Conservation (phyloP, 2,797 vertebrate genomes). For the Alcedo atthis region DNA sequence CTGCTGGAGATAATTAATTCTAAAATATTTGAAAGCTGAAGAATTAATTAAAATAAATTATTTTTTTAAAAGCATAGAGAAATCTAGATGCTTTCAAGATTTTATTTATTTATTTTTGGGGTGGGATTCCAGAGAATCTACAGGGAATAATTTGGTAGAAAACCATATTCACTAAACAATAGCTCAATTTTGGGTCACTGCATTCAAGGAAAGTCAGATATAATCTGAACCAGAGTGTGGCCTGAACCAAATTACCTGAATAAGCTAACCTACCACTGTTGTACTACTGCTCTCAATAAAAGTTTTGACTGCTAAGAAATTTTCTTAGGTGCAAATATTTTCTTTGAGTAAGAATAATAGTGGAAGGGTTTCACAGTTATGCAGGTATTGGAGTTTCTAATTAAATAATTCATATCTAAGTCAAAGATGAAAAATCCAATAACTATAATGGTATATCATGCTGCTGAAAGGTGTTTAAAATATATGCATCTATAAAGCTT, state of each 20-base stretch:
- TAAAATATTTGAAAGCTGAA: conserved; percentile 1
- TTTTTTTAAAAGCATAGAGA: background rate
- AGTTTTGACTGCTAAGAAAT: conserved; percentile 9
- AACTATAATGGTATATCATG: conserved; percentile 31
- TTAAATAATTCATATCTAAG: conserved; percentile 51
- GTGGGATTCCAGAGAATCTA: background rate
- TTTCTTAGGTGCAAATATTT: background rate
- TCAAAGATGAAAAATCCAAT: conserved; percentile 54
- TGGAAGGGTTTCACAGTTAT: background rate
- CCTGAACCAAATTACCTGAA: background rate
- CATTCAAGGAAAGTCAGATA: background rate
- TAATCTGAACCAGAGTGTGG: background rate
- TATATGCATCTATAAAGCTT: conserved; percentile 31
- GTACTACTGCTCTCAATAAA: background rate
- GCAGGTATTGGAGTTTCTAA: conserved; percentile 35
- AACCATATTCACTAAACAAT: background rate
- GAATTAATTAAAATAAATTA: conserved; percentile 16
- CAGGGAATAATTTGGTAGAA: background rate
- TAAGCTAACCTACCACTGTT: background rate
- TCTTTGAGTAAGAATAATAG: background rate
- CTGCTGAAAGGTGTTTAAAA: conserved; percentile 56
- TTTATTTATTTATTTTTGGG: background rate
- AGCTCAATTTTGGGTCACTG: background rate
- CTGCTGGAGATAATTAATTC: background rate
- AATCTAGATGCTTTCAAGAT: background rate